Percentiles rank a stretch among this genome's conserved stretches.
Evolutionary conservation across 2,113 vertebrate genomes (phyloP).

Genomic region (Ascaphus truei): DNA sequence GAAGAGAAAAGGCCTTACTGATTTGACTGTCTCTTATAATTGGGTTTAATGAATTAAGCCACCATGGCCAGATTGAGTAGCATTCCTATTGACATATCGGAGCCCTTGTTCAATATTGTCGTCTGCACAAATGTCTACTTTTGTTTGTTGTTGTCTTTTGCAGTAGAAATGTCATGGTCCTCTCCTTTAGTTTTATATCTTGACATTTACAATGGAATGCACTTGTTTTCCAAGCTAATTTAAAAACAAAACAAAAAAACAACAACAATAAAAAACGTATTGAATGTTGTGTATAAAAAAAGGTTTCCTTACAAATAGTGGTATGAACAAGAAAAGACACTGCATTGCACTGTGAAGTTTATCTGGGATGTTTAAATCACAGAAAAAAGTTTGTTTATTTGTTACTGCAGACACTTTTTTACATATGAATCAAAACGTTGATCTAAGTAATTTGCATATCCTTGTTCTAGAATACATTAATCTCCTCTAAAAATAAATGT

Average conservation of each 20-base stretch:
- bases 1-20: neutral
- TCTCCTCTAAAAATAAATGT: no score
- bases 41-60: neutral
- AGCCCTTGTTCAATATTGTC: constrained; percentile 15
- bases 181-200: neutral
- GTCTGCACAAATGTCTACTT: constrained; percentile 26
- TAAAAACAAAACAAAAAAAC: no score
- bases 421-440: no score
- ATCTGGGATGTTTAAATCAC: neutral
- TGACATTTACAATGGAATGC: constrained; percentile 29
- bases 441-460: no score
- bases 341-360: no score
- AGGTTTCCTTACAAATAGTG: no score
- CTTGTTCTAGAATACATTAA: no score
- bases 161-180: constrained; percentile 29
- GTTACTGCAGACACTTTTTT: no score
- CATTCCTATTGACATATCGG: constrained; percentile 1
- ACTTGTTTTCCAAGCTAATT: constrained; percentile 26
- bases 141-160: constrained; percentile 18
- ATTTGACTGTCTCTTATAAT: neutral
- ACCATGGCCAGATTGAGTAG: neutral
- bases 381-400: no score
- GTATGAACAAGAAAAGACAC: neutral
- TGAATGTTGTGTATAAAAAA: neutral
- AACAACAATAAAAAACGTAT: no score